Evolutionary conservation across 2,888 invertebrate species (phyloP), one percentile per base, ranked within the genome.

Genomic region (Callyntrura guangdongensis): DNA sequence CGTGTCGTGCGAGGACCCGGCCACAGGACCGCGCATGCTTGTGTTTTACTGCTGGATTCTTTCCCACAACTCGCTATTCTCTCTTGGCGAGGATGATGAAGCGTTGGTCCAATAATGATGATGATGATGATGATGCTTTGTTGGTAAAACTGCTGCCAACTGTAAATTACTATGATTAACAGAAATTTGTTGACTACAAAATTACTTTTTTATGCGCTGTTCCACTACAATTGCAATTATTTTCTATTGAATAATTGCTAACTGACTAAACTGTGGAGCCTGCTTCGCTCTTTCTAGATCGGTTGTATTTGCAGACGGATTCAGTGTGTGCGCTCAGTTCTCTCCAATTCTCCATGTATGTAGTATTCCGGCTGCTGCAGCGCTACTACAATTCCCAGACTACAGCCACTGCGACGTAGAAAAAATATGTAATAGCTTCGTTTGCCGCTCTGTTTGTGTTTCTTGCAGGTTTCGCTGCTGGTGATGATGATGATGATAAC

Each of bases 101-200:
- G 27, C 2, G 53, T 14, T 3, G 53, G n/a, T 14, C n/a, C 53
- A 2, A 53, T n/a, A n/a, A n/a, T n/a, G n/a, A n/a, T n/a, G n/a
- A n/a, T 22, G 61, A 22, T 20, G 36, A 67, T 12, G 25, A 67
- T n/a, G 27, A 14, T 3, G 20, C 22, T n/a, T 14, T 67, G 67
- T 74, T 74, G 17, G 74, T 22, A 45, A 49, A 74, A 74, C 74
- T 49, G 74, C 74, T 47, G 74, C 47, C 82, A 64, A 47, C 45
- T 64, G 36, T 36, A 82, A 82, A 82, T 82, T 64, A 82, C 64
- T 22, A 82, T 82, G 82, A 82, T 82, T 82, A 64, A 82, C 82
- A 64, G 14, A 22, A 82, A 82, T 82, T 82, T 45, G 61, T 64
- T 61, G 64, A 61, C 36, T 64, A 45, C 36, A 20, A 81, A 82